Evolutionary conservation across 2,113 vertebrate genomes (phyloP), one percentile per base, ranked within the genome.

Genomic region (Rhineura floridana): DNA sequence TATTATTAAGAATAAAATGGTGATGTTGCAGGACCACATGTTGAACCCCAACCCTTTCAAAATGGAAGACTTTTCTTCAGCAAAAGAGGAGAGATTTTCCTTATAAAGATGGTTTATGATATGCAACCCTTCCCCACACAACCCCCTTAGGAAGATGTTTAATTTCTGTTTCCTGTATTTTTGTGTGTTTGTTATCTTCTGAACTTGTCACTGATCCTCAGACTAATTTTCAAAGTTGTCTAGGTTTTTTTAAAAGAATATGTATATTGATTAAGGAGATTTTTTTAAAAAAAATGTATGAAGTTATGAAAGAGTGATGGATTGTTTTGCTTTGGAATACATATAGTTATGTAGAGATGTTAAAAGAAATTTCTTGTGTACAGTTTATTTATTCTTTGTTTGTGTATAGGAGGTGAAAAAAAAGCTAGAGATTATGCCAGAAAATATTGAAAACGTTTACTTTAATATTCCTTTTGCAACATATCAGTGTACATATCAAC

Each of bases 361-460:
- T 97, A 96, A 97, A 95, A 96, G 92, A 92, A 86, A 91, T 92
- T 95, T 97, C 97, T 81, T 96, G 95, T 98, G 97, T 98, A 98
- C 93, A 97, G 97, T 98, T 98, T 98, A 98, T 98, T 98, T 98
- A 98, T 98, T 98, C 21, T 97, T 92, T 97, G 93, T 97, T 98
- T 98, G 97, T 98, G 97, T 97, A 98, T 98, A 98, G 97, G 95
- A 96, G 92, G 70, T 72, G 70, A 33, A 90, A 93, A 97, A 95
- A 97, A 97, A 96, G 65, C 93, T 96, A 95, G 97, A 97, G 97
- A 97, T 96, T 98, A 97, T 98, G 98, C 96, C 97, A 97, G 97
- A 97, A 98, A 97, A 93, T 97, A 98, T 97, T 97, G 97, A 96
- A 97, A 97, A 98, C 97, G 97, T 98, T 97, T 98, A 98, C 98